These are phyloP conservation scores for Beris chalybata DNA, from an alignment of 2,888 invertebrate genomes.

Conservation along the genomic window DNA sequence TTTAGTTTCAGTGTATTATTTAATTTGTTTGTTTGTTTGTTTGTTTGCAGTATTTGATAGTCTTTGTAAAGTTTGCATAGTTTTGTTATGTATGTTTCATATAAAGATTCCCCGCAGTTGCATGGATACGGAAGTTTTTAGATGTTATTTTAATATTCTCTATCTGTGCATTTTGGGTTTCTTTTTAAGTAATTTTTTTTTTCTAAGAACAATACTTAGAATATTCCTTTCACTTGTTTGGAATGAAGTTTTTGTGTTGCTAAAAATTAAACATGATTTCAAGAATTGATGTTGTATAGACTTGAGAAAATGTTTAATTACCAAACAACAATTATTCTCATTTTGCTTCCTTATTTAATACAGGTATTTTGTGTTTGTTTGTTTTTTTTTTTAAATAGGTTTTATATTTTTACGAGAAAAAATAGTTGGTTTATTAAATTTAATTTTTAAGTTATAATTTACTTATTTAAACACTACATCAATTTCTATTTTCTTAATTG, in stretches of 20 bases:
- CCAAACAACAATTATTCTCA: constrained; percentile 10
- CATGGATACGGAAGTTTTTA: background rate
- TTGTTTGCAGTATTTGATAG: background rate
- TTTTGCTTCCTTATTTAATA: constrained; percentile 20
- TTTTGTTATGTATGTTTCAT: constrained; percentile 16
- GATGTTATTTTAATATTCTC: background rate
- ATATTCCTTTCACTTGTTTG: constrained; percentile 25
- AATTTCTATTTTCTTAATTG: constrained; percentile 31
- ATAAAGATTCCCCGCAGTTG: background rate
- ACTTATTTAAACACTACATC: constrained; percentile 34
- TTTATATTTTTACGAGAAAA: constrained; percentile 19
- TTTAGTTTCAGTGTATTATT: background rate
- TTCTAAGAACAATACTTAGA: background rate
- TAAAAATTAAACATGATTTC: constrained; percentile 32
- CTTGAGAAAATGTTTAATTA: constrained; percentile 27
- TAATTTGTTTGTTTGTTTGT: background rate
- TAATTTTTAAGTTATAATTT: constrained; percentile 8
- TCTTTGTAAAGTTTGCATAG: background rate
- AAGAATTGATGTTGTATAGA: constrained; percentile 5
- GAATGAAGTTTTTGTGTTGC: constrained; percentile 30
- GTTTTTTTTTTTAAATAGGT: background rate
- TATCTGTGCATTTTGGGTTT: background rate
- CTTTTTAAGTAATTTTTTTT: background rate
- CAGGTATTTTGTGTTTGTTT: constrained; percentile 14
- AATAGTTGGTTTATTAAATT: constrained; percentile 21